Evolutionary conservation across 2,113 vertebrate species (phyloP).

Genomic region (Lontra canadensis): DNA sequence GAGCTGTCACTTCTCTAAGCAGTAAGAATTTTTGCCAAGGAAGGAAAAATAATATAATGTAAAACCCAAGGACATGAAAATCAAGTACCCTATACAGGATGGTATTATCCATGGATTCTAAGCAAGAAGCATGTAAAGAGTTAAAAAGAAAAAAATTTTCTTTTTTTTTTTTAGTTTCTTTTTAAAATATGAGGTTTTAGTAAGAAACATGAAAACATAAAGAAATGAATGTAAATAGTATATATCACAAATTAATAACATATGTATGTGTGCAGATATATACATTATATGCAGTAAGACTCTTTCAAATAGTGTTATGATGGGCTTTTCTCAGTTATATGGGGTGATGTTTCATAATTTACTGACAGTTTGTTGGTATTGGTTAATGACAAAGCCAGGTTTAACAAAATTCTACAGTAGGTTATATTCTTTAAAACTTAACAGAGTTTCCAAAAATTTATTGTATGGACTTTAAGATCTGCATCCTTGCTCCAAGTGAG

Average conservation of each 20-base stretch:
- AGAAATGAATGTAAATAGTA: not conserved
- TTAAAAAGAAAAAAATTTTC: not conserved
- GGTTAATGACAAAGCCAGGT: constrained; percentile 23
- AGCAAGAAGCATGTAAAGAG: not conserved
- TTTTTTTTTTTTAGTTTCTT: not conserved
- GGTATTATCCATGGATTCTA: not conserved
- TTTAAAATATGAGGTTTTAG: not conserved
- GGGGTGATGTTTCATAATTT: not conserved
- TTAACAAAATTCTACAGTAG: not conserved
- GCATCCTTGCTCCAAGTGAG: not conserved
- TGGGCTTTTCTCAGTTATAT: not conserved
- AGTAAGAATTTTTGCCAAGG: constrained; percentile 42
- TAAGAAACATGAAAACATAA: constrained; percentile 1
- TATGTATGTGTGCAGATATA: not conserved
- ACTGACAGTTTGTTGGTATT: not conserved
- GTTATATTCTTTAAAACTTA: not conserved
- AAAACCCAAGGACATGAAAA: constrained; percentile 38
- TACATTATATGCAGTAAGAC: not conserved
- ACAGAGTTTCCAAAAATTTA: not conserved
- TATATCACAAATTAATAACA: not conserved
- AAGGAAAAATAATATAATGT: constrained; percentile 39
- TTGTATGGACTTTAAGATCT: not conserved
- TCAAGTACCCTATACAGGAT: not conserved
- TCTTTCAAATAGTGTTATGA: not conserved
- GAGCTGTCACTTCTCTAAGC: constrained; percentile 26